Base-by-base conservation (phyloP, 2,797 vertebrate species). In the Sternotherus odoratus region DNA sequence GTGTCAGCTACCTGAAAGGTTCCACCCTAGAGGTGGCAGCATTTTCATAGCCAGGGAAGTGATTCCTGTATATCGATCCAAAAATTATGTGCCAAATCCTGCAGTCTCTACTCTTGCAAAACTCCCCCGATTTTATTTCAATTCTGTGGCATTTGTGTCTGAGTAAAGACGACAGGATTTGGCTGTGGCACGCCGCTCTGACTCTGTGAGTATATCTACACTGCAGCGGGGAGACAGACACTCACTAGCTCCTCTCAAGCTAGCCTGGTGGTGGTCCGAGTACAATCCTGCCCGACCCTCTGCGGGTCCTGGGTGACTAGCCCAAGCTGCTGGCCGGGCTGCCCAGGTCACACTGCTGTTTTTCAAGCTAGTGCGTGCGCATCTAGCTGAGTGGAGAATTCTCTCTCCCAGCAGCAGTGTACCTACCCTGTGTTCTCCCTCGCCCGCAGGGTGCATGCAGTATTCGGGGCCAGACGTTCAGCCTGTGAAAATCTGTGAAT, bases 371-470 rank as follows among this genome's bases (percentile, higher is more conserved):
- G n/a, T 9, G 36, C 17, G 2, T 39, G 66, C 36, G 21, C 21
- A 12, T 39, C 21, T 69, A 39, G n/a, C n/a, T 39, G 66, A 69
- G 36, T 11, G 9, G 19, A 39, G 19, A 66, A 39, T 69, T 36
- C 2, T 23, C 23, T 36, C 63, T 21, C n/a, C 33, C 74, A 50
- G n/a, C 33, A 17, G 12, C 36, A 8, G 8, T 13, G 39, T 66
- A 36, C 53, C 50, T 48, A 11, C 33, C 56, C 23, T 6, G 36
- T n/a, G 11, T 13, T 60, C 6, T 77, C 16, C 63, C n/a, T 21
- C 21, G 12, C 4, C 19, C 4, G 21, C 19, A 6, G 5, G 36
- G 10, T 24, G 6, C 5, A 5, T 11, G 36, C 36, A 5, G 19
- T 21, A 21, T 69, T 69, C 23, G 19, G 36, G n/a, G 26, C 39